phyloP scores from a whole-genome alignment of 2,888 invertebrate species.

The Lumbricus terrestris region DNA sequence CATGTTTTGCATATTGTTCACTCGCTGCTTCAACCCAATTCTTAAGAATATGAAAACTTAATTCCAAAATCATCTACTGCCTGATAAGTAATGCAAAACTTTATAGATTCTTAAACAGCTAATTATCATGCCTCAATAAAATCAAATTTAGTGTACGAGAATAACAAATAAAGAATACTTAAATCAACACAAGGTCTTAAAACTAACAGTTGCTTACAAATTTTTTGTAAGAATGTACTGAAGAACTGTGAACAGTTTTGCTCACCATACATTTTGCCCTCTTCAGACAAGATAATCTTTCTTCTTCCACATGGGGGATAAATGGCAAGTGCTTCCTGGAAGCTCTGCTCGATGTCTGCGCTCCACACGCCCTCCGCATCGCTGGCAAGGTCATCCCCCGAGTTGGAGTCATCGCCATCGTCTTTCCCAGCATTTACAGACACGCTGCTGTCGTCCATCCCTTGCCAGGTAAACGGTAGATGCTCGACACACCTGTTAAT shows the following conservation, averaged over 20 bases:
- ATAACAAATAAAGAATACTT: neutral
- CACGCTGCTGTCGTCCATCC: neutral
- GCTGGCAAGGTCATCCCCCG: slow-evolving; percentile 70
- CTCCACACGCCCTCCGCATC: slow-evolving; percentile 99
- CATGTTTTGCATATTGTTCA: too few relatives aligned
- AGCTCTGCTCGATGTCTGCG: slow-evolving; percentile 99
- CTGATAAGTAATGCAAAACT: too few relatives aligned
- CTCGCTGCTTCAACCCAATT: too few relatives aligned
- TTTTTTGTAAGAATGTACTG: too few relatives aligned
- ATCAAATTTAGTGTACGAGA: too few relatives aligned
- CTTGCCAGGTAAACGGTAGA: neutral
- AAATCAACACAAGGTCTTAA: neutral
- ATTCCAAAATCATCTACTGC: too few relatives aligned
- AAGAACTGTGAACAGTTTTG: slow-evolving; percentile 81
- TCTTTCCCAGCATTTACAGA: neutral
- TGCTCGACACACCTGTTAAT: slow-evolving; percentile 10
- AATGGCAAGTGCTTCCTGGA: slow-evolving; percentile 98
- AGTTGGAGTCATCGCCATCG: neutral
- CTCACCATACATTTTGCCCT: slow-evolving; percentile 99
- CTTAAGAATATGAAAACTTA: too few relatives aligned
- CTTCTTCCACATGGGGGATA: slow-evolving; percentile 98
- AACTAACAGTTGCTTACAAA: neutral
- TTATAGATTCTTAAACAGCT: too few relatives aligned
- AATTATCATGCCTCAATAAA: too few relatives aligned
- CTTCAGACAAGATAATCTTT: slow-evolving; percentile 99